Percentiles rank a stretch among this genome's conserved stretches.
phyloP scores from a whole-genome alignment of 1,140 invertebrate genomes.

The Apolygus lucorum region DNA sequence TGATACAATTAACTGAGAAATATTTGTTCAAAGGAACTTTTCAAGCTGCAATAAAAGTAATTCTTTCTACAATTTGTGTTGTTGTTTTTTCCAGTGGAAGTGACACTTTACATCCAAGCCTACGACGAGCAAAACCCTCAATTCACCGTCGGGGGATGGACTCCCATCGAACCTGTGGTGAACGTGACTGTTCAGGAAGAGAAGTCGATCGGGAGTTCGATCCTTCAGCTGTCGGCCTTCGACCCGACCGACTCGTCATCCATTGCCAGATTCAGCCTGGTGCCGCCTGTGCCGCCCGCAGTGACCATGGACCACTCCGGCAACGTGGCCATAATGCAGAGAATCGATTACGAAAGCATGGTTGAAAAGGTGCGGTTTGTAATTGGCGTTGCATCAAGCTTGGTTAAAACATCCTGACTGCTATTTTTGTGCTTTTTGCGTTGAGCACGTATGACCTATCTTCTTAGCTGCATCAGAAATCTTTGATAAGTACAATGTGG shows the following conservation, averaged over 20 bases:
- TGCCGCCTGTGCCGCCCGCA: constrained; percentile 29
- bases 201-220: constrained; percentile 62
- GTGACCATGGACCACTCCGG: constrained; percentile 39
- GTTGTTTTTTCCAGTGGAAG: constrained; percentile 44
- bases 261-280: constrained; percentile 29
- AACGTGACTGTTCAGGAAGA: constrained; percentile 63
- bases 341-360: constrained; percentile 64
- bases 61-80: no score
- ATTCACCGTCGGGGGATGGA: constrained; percentile 61
- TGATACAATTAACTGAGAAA: no score
- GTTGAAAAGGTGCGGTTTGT: constrained; percentile 45
- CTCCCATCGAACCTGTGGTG: constrained; percentile 54
- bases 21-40: no score
- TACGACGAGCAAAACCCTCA: constrained; percentile 69
- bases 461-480: no score
- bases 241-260: constrained; percentile 49
- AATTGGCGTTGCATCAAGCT: not conserved
- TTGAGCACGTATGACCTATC: no score
- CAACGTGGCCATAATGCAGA: constrained; percentile 58
- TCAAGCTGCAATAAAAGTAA: no score
- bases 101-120: constrained; percentile 70
- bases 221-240: constrained; percentile 63
- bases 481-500: not conserved
- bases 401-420: no score
- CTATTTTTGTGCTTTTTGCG: not conserved